These are phyloP conservation scores for Myotis brandtii DNA, from an alignment of 2,113 vertebrate genomes.

Conservation along the genomic window DNA sequence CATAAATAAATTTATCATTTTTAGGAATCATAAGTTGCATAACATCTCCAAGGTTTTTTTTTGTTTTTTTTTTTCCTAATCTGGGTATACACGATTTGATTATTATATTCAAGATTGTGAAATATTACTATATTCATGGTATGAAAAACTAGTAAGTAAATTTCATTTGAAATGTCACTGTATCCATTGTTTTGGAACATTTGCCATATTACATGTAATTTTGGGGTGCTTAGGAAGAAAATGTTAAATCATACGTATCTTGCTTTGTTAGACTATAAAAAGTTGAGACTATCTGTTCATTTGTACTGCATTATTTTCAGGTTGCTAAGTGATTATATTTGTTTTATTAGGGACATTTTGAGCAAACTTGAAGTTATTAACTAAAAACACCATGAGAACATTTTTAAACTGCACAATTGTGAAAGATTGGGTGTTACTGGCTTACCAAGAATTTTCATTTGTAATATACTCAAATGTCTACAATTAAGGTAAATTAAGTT, in stretches of 20 bases:
- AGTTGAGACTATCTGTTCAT: background rate
- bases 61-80: background rate
- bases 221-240: background rate
- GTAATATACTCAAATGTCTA: background rate
- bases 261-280: background rate
- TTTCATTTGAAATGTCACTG: background rate
- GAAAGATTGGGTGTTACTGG: background rate
- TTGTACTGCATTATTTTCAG: background rate
- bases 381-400: background rate
- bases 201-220: background rate
- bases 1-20: background rate
- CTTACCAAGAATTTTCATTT: background rate
- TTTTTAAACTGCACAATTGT: background rate
- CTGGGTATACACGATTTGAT: background rate
- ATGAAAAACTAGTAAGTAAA: background rate
- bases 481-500: background rate
- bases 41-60: background rate
- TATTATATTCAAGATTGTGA: background rate
- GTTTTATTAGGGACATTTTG: constrained; percentile 16
- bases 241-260: background rate
- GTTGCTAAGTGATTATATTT: background rate
- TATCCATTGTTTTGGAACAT: background rate
- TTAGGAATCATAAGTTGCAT: background rate
- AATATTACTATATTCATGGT: background rate
- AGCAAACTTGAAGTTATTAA: background rate